phyloP scores from a whole-genome alignment of 1,140 invertebrate species.

The Planococcus citri region DNA sequence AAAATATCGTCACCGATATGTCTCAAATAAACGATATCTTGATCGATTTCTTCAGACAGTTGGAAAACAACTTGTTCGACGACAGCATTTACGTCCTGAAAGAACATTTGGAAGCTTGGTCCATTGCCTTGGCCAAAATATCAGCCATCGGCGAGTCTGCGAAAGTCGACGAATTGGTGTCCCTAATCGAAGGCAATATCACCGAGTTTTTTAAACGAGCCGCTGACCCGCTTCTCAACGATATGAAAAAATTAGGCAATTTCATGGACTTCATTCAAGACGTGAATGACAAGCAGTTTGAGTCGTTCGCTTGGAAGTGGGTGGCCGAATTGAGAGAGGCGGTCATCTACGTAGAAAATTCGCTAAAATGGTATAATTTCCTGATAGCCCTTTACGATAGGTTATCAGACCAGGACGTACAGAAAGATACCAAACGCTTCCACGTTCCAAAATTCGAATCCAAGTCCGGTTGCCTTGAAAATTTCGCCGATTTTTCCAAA shows the following conservation, averaged over 20 bases:
- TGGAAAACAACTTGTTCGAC: not conserved
- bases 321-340: not conserved
- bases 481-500: not conserved
- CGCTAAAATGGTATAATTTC: slow-evolving; percentile 11
- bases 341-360: not conserved
- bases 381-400: not conserved
- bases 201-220: not conserved
- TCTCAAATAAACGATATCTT: not conserved
- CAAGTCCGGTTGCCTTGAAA: not conserved
- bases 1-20: not conserved
- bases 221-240: not conserved
- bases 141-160: not conserved
- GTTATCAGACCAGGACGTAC: not conserved
- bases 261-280: not conserved
- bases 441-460: not conserved
- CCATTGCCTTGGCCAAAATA: not conserved
- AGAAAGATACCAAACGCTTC: not conserved
- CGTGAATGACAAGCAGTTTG: not conserved
- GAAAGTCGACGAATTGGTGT: not conserved
- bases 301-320: not conserved
- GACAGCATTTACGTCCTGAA: not conserved
- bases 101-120: not conserved
- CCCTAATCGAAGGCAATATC: not conserved
- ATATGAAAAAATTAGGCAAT: not conserved
- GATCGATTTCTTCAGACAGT: not conserved